Percentiles rank a stretch among this genome's conserved stretches.
phyloP scores from a whole-genome alignment of 2,113 vertebrate genomes.

The Hiodon alosoides region DNA sequence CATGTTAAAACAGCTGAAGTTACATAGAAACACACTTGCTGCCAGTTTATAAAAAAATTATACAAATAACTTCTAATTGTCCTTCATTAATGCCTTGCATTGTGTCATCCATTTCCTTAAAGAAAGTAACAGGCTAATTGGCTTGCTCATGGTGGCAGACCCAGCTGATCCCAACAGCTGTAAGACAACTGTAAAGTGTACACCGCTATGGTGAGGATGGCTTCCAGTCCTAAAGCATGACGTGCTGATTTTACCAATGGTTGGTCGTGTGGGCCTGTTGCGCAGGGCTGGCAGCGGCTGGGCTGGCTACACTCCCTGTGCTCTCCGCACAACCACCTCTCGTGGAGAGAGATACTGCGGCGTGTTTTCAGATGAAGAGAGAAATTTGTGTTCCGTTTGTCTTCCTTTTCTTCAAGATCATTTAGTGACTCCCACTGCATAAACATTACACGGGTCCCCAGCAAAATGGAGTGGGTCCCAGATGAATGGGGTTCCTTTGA shows the following conservation, averaged over 20 bases:
- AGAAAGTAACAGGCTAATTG: no score
- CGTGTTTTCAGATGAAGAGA: background rate
- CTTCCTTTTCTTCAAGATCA: background rate
- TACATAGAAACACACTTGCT: no score
- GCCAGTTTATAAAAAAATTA: no score
- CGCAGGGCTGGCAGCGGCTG: constrained; percentile 55
- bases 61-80: no score
- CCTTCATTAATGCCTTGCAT: no score
- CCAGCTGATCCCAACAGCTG: background rate
- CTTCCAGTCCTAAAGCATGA: constrained; percentile 69
- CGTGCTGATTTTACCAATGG: constrained; percentile 48
- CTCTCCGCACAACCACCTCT: background rate
- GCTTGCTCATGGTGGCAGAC: no score
- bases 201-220: constrained; percentile 72
- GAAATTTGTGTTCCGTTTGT: background rate
- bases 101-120: no score
- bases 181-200: constrained; percentile 70
- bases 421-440: no score
- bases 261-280: constrained; percentile 15
- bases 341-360: background rate
- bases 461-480: background rate
- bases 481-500: constrained; percentile 75
- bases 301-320: background rate
- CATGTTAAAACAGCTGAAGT: no score
- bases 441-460: background rate